Conservation (phyloP, 2,113 vertebrate species). For the Thunnus maccoyii region DNA sequence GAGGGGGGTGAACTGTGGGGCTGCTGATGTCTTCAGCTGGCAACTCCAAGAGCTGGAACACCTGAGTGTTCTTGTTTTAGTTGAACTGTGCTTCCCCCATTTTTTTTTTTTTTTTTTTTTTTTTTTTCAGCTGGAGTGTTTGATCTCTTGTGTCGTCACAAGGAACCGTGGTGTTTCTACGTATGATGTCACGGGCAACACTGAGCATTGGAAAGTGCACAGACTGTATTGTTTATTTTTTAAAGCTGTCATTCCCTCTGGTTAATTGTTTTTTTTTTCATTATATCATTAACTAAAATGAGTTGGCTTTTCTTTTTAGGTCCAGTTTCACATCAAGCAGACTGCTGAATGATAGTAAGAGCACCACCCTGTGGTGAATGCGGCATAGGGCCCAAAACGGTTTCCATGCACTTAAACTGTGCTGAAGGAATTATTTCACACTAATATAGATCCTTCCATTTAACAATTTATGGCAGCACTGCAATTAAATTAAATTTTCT, state of each 20-base stretch:
- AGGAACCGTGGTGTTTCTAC: conserved; percentile 33
- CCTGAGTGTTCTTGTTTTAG: conserved; percentile 80
- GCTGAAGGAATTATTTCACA: not conserved
- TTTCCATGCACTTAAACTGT: not conserved
- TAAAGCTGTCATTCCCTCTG: not conserved
- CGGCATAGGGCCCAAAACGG: not conserved
- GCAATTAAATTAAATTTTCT: not conserved
- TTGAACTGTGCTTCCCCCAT: conserved; percentile 48
- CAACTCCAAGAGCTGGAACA: conserved; percentile 65
- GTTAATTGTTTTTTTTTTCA: conserved; percentile 8
- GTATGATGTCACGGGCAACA: conserved; percentile 63
- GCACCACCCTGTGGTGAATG: conserved; percentile 48
- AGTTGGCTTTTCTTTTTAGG: not conserved
- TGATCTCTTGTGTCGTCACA: conserved; percentile 59
- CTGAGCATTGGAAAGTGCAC: conserved; percentile 34
- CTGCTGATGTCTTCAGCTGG: conserved; percentile 59
- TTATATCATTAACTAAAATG: conserved; percentile 14
- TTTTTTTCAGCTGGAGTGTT: conserved; percentile 2
- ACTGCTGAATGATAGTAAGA: not conserved
- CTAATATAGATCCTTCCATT: not conserved
- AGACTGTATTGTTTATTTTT: not conserved
- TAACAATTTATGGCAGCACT: not conserved
- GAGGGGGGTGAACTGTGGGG: conserved; percentile 15
- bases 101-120: conserved; percentile 4
- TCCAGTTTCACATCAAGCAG: conserved; percentile 6